phyloP scores from a whole-genome alignment of 2,113 vertebrate genomes.

The Phrynocephalus versicolor region DNA sequence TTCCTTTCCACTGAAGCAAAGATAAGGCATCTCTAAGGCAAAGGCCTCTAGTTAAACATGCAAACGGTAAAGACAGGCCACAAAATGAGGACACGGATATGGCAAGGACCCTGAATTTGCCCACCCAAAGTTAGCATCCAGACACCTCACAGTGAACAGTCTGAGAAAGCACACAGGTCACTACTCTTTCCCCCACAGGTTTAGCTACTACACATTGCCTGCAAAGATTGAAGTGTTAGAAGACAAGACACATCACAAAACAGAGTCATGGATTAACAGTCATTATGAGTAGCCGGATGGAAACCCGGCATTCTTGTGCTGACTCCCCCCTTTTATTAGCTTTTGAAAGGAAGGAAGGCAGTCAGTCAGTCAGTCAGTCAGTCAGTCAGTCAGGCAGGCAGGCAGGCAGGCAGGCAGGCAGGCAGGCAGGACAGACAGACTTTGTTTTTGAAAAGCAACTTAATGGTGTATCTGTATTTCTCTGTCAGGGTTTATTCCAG shows the following conservation, averaged over 20 bases:
- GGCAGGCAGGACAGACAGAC: too few species aligned
- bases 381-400: too few species aligned
- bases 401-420: too few species aligned
- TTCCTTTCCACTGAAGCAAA: too few species aligned
- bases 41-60: too few species aligned
- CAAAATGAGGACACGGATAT: too few species aligned
- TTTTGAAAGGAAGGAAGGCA: too few species aligned
- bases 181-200: too few species aligned
- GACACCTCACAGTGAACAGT: background rate
- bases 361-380: too few species aligned
- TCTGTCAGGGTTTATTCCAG: conserved; percentile 2
- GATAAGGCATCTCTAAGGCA: too few species aligned
- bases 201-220: background rate
- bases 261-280: background rate
- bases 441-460: background rate
- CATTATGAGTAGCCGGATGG: background rate
- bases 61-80: too few species aligned
- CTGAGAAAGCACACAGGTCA: background rate
- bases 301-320: background rate
- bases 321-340: background rate
- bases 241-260: background rate
- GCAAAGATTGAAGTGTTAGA: background rate
- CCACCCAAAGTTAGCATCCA: background rate
- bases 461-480: background rate
- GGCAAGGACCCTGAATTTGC: too few species aligned